Evolutionary conservation across 2,113 vertebrate genomes (phyloP).

Genomic region (Leucopsar rothschildi): DNA sequence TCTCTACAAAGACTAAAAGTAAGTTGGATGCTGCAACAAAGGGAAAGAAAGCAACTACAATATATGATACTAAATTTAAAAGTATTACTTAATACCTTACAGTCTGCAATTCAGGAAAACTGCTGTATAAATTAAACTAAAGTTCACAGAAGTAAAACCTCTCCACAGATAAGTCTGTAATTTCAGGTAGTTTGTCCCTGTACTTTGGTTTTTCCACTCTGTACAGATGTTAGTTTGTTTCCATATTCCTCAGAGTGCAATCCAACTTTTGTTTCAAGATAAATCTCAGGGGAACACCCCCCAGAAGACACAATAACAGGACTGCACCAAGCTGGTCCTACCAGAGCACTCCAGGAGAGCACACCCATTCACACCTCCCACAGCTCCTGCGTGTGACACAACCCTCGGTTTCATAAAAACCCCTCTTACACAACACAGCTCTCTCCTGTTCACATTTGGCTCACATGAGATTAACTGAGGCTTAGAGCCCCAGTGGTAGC

Average conservation of each 20-base stretch:
- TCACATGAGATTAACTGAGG: neutral
- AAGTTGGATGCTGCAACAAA: neutral
- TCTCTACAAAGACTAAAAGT: neutral
- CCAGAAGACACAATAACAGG: neutral
- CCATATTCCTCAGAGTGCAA: accelerated
- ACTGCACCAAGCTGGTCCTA: neutral
- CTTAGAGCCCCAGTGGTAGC: neutral
- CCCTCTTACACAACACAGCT: neutral
- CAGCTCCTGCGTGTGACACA: neutral
- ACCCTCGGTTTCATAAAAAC: neutral
- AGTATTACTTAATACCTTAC: neutral
- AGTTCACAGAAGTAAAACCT: neutral
- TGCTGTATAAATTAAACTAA: neutral
- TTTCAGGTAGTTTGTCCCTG: neutral
- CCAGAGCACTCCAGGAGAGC: neutral
- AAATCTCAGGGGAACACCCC: neutral
- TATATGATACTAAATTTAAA: neutral
- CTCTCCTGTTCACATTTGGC: neutral
- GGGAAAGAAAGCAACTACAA: neutral
- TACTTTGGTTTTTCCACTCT: neutral
- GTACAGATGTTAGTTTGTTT: neutral
- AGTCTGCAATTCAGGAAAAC: neutral
- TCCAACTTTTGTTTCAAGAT: neutral
- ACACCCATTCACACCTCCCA: neutral
- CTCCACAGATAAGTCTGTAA: neutral